A percentile compares a stretch with the other conserved stretches of the same genome.
Evolutionary conservation across 2,797 vertebrate species (phyloP).

Genomic region (Sebastes itinus): DNA sequence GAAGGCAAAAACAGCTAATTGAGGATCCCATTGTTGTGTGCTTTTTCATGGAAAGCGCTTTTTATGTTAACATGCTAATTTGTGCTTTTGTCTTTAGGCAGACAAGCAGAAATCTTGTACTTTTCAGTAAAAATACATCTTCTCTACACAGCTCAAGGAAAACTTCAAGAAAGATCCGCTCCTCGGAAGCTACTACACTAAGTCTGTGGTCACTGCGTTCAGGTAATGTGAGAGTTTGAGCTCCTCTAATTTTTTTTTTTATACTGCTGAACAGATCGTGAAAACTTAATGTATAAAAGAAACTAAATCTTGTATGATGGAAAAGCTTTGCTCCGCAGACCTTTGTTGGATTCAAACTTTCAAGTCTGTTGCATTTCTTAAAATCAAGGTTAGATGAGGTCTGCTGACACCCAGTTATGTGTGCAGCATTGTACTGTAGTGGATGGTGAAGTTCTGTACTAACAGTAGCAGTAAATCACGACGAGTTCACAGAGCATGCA

Average conservation of each 20-base stretch:
- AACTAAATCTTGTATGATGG: neutral
- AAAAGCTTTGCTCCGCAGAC: neutral
- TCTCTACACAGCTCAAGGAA: constrained; percentile 71
- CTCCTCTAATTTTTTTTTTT: neutral
- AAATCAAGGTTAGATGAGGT: constrained; percentile 7
- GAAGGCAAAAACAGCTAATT: constrained; percentile 35
- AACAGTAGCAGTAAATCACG: neutral
- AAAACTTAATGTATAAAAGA: neutral
- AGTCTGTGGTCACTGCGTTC: constrained; percentile 81
- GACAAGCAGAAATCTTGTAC: constrained; percentile 19
- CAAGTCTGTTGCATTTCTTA: neutral
- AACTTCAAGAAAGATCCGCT: constrained; percentile 69
- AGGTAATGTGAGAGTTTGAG: constrained; percentile 67
- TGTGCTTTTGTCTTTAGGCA: constrained; percentile 37
- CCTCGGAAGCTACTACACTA: constrained; percentile 72
- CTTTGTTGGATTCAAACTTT: neutral
- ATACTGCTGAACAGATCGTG: neutral
- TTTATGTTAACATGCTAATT: constrained; percentile 50
- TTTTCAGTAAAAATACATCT: constrained; percentile 11
- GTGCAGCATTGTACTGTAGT: neutral
- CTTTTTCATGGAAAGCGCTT: constrained; percentile 27
- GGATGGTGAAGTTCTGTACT: neutral
- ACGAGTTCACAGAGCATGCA: neutral
- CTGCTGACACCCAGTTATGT: neutral
- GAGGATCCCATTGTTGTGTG: constrained; percentile 23